Evolutionary conservation across 2,888 invertebrate species (phyloP).

Genomic region (Ectemnius continuus): DNA sequence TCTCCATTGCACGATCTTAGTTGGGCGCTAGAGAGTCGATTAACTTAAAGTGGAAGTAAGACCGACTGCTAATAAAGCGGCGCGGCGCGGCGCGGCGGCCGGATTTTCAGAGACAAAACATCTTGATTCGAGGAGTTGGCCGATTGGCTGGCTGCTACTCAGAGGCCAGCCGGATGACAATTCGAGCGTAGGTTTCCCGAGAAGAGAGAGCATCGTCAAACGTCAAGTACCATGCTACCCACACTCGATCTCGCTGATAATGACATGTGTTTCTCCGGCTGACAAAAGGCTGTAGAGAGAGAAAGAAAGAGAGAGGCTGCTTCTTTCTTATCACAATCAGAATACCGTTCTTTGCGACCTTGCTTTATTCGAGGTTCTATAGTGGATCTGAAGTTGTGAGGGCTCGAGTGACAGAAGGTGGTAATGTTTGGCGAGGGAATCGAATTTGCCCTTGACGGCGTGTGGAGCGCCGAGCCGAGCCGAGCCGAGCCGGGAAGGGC

Average conservation of each 20-base stretch:
- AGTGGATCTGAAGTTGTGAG: background rate
- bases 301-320: background rate
- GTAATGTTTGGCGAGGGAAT: background rate
- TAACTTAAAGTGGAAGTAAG: background rate
- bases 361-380: no score
- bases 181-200: slow-evolving; percentile 27
- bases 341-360: no score
- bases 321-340: background rate
- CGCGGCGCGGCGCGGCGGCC: no score
- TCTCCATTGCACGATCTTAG: slow-evolving; percentile 8
- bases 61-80: no score
- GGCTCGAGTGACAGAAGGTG: background rate
- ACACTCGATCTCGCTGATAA: background rate
- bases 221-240: background rate
- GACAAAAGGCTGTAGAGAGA: no score
- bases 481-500: slow-evolving; percentile 3
- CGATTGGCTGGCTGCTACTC: background rate
- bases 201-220: slow-evolving; percentile 17
- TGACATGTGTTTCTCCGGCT: slow-evolving; percentile 1
- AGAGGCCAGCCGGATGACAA: slow-evolving; percentile 16
- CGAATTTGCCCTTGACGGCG: background rate
- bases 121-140: background rate
- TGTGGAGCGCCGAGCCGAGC: background rate
- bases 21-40: background rate
- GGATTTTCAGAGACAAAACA: background rate